Conservation (phyloP, 2,113 vertebrate genomes). For the Probosciger aterrimus region DNA sequence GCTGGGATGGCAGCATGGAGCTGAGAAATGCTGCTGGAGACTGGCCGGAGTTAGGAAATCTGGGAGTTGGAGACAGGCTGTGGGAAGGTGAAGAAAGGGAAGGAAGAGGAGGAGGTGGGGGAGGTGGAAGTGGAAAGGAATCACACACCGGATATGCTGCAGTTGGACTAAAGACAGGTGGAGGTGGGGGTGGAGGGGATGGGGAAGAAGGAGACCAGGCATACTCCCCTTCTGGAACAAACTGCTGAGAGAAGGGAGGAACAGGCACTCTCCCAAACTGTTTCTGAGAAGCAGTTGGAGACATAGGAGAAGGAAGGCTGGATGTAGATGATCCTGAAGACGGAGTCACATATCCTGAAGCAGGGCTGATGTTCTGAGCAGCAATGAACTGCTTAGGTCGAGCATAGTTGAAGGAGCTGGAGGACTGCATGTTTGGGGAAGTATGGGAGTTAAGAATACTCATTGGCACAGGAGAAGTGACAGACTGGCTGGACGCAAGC, state of each 20-base stretch:
- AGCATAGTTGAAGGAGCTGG: constrained; percentile 95
- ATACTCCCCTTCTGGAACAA: constrained; percentile 75
- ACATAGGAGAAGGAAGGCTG: constrained; percentile 88
- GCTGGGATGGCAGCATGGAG: constrained; percentile 86
- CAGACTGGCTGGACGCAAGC: constrained; percentile 78
- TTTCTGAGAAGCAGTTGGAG: constrained; percentile 83
- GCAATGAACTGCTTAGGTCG: constrained; percentile 99
- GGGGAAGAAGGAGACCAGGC: constrained; percentile 85
- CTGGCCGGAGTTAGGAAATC: constrained; percentile 71
- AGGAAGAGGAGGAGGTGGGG: constrained; percentile 79
- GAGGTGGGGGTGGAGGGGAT: constrained; percentile 90
- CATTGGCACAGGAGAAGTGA: constrained; percentile 71
- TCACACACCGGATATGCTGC: constrained; percentile 61
- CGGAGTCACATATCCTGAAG: constrained; percentile 80
- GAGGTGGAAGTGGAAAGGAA: constrained; percentile 81
- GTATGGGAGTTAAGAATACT: constrained; percentile 77
- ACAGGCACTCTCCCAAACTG: constrained; percentile 77
- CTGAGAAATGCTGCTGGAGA: constrained; percentile 92
- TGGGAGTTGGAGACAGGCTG: constrained; percentile 68
- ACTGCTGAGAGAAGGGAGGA: constrained; percentile 75
- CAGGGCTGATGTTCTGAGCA: constrained; percentile 84
- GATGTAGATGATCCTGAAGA: constrained; percentile 89
- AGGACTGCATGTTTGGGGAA: constrained; percentile 86
- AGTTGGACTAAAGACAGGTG: constrained; percentile 84
- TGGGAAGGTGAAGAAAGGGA: constrained; percentile 63